Conservation (phyloP, 1,140 invertebrate genomes). For the Platyscapa corneri region DNA sequence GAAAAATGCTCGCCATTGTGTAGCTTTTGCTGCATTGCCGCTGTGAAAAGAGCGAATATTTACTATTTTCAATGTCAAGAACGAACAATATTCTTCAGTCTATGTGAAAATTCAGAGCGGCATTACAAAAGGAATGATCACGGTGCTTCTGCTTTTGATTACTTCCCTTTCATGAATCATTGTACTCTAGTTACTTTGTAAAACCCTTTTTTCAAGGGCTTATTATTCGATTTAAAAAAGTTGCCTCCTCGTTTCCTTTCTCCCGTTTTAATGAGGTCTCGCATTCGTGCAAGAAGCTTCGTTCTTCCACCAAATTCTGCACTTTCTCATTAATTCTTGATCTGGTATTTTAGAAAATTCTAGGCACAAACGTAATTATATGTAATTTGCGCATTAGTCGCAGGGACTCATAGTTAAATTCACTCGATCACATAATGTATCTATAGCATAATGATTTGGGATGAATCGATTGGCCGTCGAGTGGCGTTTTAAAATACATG, state of each 20-base stretch:
- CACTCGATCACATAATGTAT: background rate
- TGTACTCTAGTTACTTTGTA: background rate
- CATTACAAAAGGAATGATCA: too few species aligned
- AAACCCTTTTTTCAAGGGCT: background rate
- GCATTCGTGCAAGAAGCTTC: slow-evolving; percentile 8
- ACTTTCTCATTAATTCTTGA: slow-evolving; percentile 8
- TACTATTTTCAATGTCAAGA: background rate
- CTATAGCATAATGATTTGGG: background rate
- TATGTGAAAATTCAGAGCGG: background rate
- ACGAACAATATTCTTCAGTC: background rate
- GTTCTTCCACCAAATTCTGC: too few species aligned
- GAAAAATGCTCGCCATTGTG: too few species aligned
- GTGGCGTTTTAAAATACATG: background rate
- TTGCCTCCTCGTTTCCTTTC: background rate
- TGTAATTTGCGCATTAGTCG: background rate
- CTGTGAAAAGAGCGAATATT: background rate
- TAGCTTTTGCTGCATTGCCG: too few species aligned
- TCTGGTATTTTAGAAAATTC: background rate
- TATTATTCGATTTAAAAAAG: slow-evolving; percentile 13
- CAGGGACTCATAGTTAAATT: background rate
- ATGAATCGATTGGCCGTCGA: background rate
- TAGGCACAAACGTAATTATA: background rate
- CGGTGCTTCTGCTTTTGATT: background rate
- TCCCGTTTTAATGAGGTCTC: background rate
- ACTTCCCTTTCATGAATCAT: background rate